Conservation (phyloP, 2,888 invertebrate genomes). For the Rotaria sp. region DNA sequence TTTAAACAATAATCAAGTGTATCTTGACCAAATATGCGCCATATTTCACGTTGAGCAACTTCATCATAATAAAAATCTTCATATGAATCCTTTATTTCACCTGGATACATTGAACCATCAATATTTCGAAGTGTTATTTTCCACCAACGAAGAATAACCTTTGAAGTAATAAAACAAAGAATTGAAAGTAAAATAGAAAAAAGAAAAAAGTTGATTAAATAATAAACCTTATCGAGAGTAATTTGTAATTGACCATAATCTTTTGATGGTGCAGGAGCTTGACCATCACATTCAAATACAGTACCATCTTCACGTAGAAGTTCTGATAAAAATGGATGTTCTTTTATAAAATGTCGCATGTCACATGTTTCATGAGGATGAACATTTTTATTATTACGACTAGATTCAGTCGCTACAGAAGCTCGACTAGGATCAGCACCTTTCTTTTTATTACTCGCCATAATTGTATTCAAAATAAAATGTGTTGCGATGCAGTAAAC, state of each 20-base stretch:
- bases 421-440: background rate
- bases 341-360: background rate
- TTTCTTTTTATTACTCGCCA: background rate
- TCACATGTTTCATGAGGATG: background rate
- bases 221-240: background rate
- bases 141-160: constrained; percentile 37
- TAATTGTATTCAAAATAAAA: background rate
- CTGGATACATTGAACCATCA: constrained; percentile 34
- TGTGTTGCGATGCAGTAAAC: background rate
- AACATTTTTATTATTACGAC: background rate
- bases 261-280: constrained; percentile 25
- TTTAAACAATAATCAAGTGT: constrained; percentile 46
- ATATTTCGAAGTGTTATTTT: constrained; percentile 36
- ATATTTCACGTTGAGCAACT: constrained; percentile 43
- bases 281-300: background rate
- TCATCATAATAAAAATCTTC: constrained; percentile 40
- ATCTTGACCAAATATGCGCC: constrained; percentile 46
- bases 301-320: background rate
- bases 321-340: background rate
- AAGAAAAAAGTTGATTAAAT: background rate
- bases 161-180: background rate
- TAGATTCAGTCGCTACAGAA: background rate
- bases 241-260: constrained; percentile 5
- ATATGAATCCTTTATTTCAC: constrained; percentile 37
- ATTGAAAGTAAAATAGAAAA: background rate